These are phyloP conservation scores for Polylopha cassiicola DNA, from an alignment of 2,888 invertebrate genomes.

Conservation along the genomic window DNA sequence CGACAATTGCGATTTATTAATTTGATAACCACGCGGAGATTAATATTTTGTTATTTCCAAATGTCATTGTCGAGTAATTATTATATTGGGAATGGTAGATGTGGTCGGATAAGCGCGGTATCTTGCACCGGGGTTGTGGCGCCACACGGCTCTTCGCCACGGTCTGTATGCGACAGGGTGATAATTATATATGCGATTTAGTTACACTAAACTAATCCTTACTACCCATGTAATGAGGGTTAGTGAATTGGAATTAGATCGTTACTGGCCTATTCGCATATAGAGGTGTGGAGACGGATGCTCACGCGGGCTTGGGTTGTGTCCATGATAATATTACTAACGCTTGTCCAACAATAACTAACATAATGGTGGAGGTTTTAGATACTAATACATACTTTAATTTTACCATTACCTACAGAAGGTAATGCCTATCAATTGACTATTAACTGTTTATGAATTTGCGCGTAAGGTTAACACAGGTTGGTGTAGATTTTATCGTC, in stretches of 20 bases:
- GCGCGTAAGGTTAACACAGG: not conserved
- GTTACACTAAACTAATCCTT: too few species aligned
- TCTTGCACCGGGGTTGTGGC: constrained; percentile 61
- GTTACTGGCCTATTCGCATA: too few species aligned
- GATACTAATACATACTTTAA: constrained; percentile 24
- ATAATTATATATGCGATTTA: too few species aligned
- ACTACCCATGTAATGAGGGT: too few species aligned
- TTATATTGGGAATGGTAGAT: constrained; percentile 42
- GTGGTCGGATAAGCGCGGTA: constrained; percentile 70
- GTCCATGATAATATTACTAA: constrained; percentile 37
- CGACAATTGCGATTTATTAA: constrained; percentile 63
- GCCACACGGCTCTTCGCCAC: constrained; percentile 47
- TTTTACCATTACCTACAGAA: not conserved
- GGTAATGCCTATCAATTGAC: too few species aligned
- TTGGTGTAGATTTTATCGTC: too few species aligned
- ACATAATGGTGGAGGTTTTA: constrained; percentile 46
- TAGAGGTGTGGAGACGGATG: not conserved
- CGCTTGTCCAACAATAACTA: constrained; percentile 38
- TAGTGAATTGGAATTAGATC: too few species aligned
- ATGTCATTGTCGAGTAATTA: constrained; percentile 42
- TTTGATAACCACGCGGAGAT: constrained; percentile 55
- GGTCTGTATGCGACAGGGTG: too few species aligned
- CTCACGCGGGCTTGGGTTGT: constrained; percentile 36
- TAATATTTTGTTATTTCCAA: constrained; percentile 58
- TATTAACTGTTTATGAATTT: not conserved